Percentiles rank a stretch among this genome's conserved stretches.
Evolutionary conservation across 1,140 invertebrate species (phyloP).

Genomic region (Temnothorax longispinosus): DNA sequence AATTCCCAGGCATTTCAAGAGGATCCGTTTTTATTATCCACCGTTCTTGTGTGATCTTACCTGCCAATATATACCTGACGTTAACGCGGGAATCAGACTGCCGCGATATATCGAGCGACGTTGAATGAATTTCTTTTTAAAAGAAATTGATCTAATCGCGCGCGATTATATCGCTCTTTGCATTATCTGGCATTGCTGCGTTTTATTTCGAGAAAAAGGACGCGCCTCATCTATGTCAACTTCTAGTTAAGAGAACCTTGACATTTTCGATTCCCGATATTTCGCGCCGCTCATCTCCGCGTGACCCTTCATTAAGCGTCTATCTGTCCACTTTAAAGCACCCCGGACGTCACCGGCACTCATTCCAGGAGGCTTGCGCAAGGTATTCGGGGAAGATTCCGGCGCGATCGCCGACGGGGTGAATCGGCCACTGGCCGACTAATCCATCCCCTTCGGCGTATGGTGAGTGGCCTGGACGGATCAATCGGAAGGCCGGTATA

Average conservation of each 20-base stretch:
- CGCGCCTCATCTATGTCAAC: slow-evolving; percentile 3
- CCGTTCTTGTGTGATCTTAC: slow-evolving; percentile 12
- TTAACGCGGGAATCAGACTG: background rate
- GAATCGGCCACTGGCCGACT: slow-evolving; percentile 70
- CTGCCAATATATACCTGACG: slow-evolving; percentile 34
- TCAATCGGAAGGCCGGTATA: slow-evolving; percentile 85
- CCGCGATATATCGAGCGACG: background rate
- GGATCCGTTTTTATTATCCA: slow-evolving; percentile 45
- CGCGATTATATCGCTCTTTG: background rate
- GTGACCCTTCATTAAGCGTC: slow-evolving; percentile 36
- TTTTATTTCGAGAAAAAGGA: background rate
- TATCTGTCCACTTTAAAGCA: slow-evolving; percentile 41
- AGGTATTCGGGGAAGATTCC: slow-evolving; percentile 50
- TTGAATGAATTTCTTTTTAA: background rate
- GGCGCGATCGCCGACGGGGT: slow-evolving; percentile 4
- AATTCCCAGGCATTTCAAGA: slow-evolving; percentile 51
- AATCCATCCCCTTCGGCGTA: slow-evolving; percentile 84
- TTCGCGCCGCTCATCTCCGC: slow-evolving; percentile 28
- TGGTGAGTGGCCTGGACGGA: slow-evolving; percentile 84
- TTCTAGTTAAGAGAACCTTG: slow-evolving; percentile 23
- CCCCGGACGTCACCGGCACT: slow-evolving; percentile 41
- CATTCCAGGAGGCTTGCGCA: slow-evolving; percentile 26
- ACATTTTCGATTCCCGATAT: slow-evolving; percentile 29
- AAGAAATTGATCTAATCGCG: background rate
- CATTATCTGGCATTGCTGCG: background rate